Percentiles rank a stretch among this genome's conserved stretches.
These are phyloP conservation scores for Centruroides sculpturatus DNA, from an alignment of 1,140 invertebrate species.

Conservation along the genomic window DNA sequence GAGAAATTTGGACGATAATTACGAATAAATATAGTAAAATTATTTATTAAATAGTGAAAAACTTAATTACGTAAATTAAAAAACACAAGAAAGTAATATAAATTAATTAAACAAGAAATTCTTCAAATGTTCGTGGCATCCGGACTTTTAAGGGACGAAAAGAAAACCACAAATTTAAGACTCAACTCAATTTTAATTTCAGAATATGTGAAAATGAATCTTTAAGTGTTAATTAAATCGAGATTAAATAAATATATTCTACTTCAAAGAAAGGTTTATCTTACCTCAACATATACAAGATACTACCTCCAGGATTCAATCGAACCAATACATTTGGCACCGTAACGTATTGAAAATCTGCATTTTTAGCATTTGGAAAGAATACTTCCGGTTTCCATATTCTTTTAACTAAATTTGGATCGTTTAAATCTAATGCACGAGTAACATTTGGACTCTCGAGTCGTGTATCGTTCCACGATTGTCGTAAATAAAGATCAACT, in stretches of 20 bases:
- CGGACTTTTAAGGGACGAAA: too few relatives aligned
- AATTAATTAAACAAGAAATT: too few relatives aligned
- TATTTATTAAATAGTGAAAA: too few relatives aligned
- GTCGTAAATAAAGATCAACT: slow-evolving; percentile 41
- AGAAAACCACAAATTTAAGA: too few relatives aligned
- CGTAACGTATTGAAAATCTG: slow-evolving; percentile 46
- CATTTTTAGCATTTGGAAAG: slow-evolving; percentile 49
- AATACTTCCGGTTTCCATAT: slow-evolving; percentile 54
- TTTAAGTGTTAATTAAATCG: too few relatives aligned
- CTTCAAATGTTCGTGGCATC: too few relatives aligned
- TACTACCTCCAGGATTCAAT: slow-evolving; percentile 42
- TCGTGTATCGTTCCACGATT: slow-evolving; percentile 39
- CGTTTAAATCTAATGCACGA: slow-evolving; percentile 37
- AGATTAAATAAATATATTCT: slow-evolving; percentile 20
- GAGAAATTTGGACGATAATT: too few relatives aligned
- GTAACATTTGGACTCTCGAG: slow-evolving; percentile 33
- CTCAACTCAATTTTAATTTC: too few relatives aligned
- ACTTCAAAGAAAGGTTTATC: slow-evolving; percentile 25
- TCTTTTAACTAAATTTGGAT: slow-evolving; percentile 38
- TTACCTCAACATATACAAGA: slow-evolving; percentile 48
- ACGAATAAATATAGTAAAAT: too few relatives aligned
- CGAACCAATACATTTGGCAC: slow-evolving; percentile 50
- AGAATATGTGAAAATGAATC: too few relatives aligned
- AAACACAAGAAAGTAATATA: too few relatives aligned
- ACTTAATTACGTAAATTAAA: too few relatives aligned